Conservation (phyloP, 2,113 vertebrate species). For the Rynchops niger region DNA sequence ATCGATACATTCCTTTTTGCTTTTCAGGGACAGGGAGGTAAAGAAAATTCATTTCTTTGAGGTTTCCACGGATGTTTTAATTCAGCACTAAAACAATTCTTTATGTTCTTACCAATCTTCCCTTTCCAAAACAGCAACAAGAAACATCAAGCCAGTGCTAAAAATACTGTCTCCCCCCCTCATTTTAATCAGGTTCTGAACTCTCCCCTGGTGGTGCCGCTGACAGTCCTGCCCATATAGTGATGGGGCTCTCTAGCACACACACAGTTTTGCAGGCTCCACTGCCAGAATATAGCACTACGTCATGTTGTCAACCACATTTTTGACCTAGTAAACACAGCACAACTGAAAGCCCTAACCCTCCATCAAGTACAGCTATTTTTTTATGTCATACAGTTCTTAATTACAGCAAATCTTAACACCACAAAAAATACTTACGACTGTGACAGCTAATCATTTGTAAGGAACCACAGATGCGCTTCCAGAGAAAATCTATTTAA, state of each 20-base stretch:
- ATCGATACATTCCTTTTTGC: background rate
- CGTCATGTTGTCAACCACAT: background rate
- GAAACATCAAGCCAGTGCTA: background rate
- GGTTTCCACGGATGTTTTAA: background rate
- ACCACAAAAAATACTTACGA: constrained; percentile 23
- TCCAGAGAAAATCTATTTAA: constrained; percentile 34
- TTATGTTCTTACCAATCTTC: background rate
- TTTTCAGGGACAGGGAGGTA: background rate
- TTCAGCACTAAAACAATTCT: background rate
- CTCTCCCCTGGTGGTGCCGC: background rate
- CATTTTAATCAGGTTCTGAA: background rate
- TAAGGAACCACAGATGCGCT: constrained; percentile 44
- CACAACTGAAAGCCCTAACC: background rate
- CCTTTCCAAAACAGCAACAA: background rate
- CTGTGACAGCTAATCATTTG: constrained; percentile 35
- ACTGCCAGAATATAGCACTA: background rate
- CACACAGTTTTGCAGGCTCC: background rate
- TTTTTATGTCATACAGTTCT: background rate
- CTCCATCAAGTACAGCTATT: background rate
- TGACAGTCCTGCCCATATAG: background rate
- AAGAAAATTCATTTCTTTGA: background rate
- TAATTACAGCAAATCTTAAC: constrained; percentile 44
- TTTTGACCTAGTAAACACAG: background rate
- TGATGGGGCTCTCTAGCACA: background rate
- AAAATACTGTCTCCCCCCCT: background rate